A percentile compares a stretch with the other conserved stretches of the same genome.
phyloP scores from a whole-genome alignment of 2,113 vertebrate genomes.

The Agapornis roseicollis region DNA sequence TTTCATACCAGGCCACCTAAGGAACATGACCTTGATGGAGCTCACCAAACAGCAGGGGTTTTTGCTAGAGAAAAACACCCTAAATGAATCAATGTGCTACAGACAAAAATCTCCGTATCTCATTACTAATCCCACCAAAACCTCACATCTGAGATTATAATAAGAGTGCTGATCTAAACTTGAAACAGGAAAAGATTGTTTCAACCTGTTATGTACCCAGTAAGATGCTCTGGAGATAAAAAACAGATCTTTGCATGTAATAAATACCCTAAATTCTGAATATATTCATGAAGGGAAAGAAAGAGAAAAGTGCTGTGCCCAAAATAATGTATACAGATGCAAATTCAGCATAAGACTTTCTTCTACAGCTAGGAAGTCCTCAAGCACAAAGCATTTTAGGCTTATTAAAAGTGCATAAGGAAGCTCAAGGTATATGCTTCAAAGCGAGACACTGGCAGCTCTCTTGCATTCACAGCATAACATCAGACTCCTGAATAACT shows the following conservation, averaged over 20 bases:
- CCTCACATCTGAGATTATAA: neutral
- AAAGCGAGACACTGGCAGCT: neutral
- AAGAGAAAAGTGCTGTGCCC: neutral
- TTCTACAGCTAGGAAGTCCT: neutral
- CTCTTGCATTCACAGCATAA: neutral
- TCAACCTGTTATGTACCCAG: neutral
- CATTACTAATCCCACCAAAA: conserved; percentile 30
- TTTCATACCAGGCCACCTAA: neutral
- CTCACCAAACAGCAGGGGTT: neutral
- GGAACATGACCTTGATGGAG: neutral
- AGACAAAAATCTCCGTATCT: neutral
- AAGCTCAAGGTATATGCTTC: neutral
- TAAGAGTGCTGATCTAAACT: neutral
- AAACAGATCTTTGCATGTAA: neutral
- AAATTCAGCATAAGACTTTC: neutral
- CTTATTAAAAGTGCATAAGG: neutral
- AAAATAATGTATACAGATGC: neutral
- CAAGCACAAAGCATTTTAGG: neutral
- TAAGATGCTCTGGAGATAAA: neutral
- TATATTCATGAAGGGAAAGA: neutral
- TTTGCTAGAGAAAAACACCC: neutral
- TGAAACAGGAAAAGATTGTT: neutral
- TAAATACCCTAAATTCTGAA: neutral
- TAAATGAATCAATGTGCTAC: neutral
- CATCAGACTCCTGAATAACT: neutral